A percentile compares a stretch with the other conserved stretches of the same genome.
Conservation (phyloP, 2,888 invertebrate species). For the Desoria tigrina region DNA sequence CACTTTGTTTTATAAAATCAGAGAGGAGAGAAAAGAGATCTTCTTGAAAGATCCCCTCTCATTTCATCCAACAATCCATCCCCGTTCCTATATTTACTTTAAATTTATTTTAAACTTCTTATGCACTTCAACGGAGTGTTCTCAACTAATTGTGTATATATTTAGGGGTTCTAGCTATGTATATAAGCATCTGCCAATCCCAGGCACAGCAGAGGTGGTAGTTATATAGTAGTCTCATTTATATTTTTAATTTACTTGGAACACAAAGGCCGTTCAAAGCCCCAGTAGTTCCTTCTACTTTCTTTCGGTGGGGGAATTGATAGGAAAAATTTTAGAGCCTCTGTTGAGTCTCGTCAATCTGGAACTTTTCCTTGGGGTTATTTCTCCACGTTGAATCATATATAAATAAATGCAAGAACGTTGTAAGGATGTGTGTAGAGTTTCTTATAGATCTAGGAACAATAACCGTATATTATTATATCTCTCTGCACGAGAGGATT, state of each 20-base stretch:
- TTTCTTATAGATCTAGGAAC: no score
- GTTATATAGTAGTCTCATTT: background rate
- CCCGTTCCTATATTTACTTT: constrained; percentile 7
- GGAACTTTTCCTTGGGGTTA: background rate
- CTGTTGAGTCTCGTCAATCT: background rate
- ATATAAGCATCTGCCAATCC: no score
- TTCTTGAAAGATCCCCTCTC: constrained; percentile 14
- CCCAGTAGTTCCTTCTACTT: background rate
- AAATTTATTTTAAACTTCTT: constrained; percentile 12
- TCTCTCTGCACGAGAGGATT: constrained; percentile 17
- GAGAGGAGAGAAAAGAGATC: constrained; percentile 6
- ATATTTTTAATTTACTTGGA: constrained; percentile 14
- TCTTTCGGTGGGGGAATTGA: constrained; percentile 13
- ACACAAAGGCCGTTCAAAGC: background rate
- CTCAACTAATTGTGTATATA: no score
- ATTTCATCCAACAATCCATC: background rate
- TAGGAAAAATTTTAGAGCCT: constrained; percentile 7
- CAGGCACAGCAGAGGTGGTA: no score
- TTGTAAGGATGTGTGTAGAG: no score
- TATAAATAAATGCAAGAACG: no score
- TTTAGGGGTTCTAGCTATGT: no score
- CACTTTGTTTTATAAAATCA: constrained; percentile 15
- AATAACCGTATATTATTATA: no score
- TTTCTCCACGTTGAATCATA: background rate
- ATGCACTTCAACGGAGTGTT: no score